phyloP scores from a whole-genome alignment of 2,113 vertebrate species.

The Aplodontia rufa region DNA sequence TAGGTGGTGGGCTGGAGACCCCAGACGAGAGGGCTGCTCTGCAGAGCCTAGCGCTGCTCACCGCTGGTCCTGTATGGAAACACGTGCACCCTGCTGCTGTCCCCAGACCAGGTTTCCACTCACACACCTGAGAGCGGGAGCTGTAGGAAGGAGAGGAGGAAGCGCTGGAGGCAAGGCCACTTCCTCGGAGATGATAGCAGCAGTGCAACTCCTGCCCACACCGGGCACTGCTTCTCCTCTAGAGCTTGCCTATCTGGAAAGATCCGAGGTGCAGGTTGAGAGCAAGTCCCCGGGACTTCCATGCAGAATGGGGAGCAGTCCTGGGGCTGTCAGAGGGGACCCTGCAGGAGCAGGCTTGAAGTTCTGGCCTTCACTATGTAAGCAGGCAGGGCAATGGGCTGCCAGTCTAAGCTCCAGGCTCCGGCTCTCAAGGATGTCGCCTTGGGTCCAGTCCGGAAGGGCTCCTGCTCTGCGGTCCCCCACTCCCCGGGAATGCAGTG shows the following conservation, averaged over 20 bases:
- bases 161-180: neutral
- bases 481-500: fast-evolving
- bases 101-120: no score
- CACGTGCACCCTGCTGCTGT: neutral
- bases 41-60: no score
- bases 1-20: neutral
- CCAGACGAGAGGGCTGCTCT: no score
- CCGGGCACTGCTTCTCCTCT: fast-evolving
- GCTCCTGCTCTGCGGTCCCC: neutral
- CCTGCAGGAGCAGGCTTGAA: neutral
- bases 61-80: neutral
- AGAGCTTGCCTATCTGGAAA: neutral
- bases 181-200: neutral
- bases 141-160: neutral
- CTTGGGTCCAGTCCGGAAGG: neutral
- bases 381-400: neutral
- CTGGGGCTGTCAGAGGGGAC: neutral
- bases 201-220: neutral
- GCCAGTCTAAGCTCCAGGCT: neutral
- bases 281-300: no score
- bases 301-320: no score
- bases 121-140: neutral
- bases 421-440: fast-evolving
- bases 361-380: fast-evolving
- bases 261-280: neutral